Evolutionary conservation across 2,888 invertebrate genomes (phyloP), one percentile per base, ranked within the genome.

Genomic region (Drosophila ustulata): DNA sequence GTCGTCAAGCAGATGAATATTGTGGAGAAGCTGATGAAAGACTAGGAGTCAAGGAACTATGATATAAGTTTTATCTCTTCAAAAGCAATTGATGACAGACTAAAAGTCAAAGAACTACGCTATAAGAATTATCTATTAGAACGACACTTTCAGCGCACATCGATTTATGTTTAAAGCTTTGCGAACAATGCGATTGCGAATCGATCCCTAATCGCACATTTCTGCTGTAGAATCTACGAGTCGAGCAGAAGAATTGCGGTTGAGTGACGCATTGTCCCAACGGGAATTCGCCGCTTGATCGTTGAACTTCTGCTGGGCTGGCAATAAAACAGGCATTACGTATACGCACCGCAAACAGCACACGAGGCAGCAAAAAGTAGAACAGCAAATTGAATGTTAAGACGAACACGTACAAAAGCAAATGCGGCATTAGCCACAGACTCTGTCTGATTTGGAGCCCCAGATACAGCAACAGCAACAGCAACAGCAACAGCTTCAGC

Each of bases 161-260:
- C 28, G 11, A 45, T 56, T 45, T 34, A 56, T 45, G 45, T 26
- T 45, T 6, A 3, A 11, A 4, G 32, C 5, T 11, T 26, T 49
- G 25, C 49, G 50, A 43, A 71, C 75, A 78, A 69, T 63, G 66
- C 72, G 47, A 57, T 23, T 53, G 30, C 43, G 53, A 53, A 76
- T 59, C 71, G 85, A 88, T 88, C 82, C 88, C 82, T 74, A 74
- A 80, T 85, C 80, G 86, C 77, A 75, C 77, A 85, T 88, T 85
- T 82, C n/a, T 76, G 66, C 47, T 26, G 28, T 4, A 23, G 64
- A 53, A 66, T 66, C 75, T 63, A 50, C 57, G 46, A 56, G 18
- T 2, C 51, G 9, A 18, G 1, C 50, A 41, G 56, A 46, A 66
- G 53, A 52, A 70, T 75, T 70, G 63, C 46, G 30, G 18, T 45